Conservation (phyloP, 2,113 vertebrate species). For the Pachycephala philippinensis region DNA sequence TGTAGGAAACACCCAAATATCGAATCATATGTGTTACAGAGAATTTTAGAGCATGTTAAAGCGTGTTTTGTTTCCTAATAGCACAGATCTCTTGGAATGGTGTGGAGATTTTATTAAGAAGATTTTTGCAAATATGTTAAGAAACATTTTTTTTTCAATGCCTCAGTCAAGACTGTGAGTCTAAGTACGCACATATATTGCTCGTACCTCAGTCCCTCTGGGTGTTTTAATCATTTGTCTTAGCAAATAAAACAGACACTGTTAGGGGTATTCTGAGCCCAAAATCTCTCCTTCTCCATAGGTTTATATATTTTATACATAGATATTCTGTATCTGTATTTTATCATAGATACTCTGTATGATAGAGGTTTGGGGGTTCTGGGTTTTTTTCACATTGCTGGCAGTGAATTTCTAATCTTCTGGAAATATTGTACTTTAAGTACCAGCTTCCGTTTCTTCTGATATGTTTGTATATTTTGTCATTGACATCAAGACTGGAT, state of each 20-base stretch:
- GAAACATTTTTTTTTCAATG: neutral
- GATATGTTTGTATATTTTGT: neutral
- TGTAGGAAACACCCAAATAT: neutral
- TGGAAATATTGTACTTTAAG: neutral
- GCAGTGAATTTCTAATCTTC: neutral
- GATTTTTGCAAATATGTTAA: neutral
- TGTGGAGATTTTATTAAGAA: neutral
- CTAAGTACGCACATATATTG: neutral
- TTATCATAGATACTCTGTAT: neutral
- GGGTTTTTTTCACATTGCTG: neutral
- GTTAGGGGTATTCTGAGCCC: neutral
- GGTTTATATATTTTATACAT: neutral
- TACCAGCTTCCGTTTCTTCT: neutral
- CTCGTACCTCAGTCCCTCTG: neutral
- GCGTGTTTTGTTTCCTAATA: rapidly evolving
- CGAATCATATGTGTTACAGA: neutral
- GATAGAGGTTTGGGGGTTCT: neutral
- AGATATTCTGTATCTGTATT: neutral
- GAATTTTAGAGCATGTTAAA: neutral
- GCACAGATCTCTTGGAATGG: neutral
- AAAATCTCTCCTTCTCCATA: neutral
- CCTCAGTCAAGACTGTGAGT: neutral
- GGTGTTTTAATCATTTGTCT: neutral
- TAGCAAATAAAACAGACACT: neutral
- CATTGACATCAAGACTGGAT: neutral